Percentiles rank a stretch among this genome's conserved stretches.
These are phyloP conservation scores for Holacanthus passer DNA, from an alignment of 2,113 vertebrate species.

Conservation along the genomic window DNA sequence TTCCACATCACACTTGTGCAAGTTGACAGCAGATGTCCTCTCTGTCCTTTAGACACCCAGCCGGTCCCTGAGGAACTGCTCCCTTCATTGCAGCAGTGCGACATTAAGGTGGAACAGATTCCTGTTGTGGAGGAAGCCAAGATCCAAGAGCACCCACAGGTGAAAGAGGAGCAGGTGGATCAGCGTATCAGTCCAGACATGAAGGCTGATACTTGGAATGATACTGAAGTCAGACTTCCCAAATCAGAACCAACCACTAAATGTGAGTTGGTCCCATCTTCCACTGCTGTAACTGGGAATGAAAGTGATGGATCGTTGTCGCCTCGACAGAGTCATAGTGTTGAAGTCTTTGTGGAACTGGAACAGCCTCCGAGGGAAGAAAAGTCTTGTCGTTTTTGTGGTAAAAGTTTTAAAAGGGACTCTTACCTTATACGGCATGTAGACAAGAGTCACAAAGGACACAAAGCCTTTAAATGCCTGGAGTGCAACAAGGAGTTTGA, in stretches of 20 bases:
- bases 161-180: conserved; percentile 36
- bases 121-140: not conserved
- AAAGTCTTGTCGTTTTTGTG: conserved; percentile 32
- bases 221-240: not conserved
- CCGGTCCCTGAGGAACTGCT: not conserved
- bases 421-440: conserved; percentile 22
- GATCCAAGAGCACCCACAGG: not conserved
- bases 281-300: not conserved
- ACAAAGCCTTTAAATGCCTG: conserved; percentile 43
- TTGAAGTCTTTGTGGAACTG: conserved; percentile 25
- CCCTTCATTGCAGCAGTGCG: not conserved
- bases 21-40: not conserved
- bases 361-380: conserved; percentile 28
- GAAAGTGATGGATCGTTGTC: not conserved
- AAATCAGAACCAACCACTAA: not conserved
- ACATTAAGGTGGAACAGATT: not conserved
- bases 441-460: conserved; percentile 10
- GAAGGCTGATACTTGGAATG: not conserved
- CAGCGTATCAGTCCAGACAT: not conserved
- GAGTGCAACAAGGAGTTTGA: conserved; percentile 45
- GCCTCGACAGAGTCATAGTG: not conserved
- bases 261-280: not conserved
- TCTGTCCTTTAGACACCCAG: conserved; percentile 5
- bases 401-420: conserved; percentile 11
- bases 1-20: not conserved